Conservation (phyloP, 2,113 vertebrate species). For the Micronycteris hirsuta region DNA sequence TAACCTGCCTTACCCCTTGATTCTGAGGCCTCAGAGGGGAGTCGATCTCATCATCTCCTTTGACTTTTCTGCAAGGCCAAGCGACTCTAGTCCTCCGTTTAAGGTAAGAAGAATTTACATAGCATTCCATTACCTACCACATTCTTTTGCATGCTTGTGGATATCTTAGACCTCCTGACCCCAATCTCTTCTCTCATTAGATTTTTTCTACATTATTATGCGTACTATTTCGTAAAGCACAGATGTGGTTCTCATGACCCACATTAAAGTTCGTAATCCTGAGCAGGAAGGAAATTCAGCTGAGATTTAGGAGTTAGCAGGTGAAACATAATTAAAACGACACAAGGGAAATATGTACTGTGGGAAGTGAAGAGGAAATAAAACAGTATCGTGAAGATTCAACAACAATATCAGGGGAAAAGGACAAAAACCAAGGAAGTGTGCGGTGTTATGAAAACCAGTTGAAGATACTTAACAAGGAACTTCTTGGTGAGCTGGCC, state of each 20-base stretch:
- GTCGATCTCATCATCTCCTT: constrained; percentile 97
- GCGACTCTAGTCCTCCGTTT: constrained; percentile 96
- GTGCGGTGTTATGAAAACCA: not conserved
- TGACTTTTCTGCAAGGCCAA: constrained; percentile 95
- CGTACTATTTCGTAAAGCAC: not conserved
- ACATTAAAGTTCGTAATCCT: not conserved
- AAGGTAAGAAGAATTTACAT: constrained; percentile 83
- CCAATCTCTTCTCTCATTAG: not conserved
- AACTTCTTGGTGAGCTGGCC: not conserved
- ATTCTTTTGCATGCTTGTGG: not conserved
- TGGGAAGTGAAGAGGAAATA: not conserved
- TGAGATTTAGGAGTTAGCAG: not conserved
- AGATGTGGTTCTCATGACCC: not conserved
- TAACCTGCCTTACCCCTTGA: constrained; percentile 94
- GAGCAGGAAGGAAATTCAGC: not conserved
- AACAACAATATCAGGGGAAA: not conserved
- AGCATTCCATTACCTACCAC: not conserved
- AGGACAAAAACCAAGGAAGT: not conserved
- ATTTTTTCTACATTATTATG: not conserved
- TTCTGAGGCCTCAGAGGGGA: constrained; percentile 90
- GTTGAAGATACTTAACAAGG: not conserved
- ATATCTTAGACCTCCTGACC: not conserved
- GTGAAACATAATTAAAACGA: not conserved
- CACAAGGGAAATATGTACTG: too few relatives aligned
- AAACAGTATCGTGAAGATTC: not conserved